Percentiles rank a stretch among this genome's conserved stretches.
Conservation (phyloP, 1,140 invertebrate species). For the Diplogasteroides magnus region DNA sequence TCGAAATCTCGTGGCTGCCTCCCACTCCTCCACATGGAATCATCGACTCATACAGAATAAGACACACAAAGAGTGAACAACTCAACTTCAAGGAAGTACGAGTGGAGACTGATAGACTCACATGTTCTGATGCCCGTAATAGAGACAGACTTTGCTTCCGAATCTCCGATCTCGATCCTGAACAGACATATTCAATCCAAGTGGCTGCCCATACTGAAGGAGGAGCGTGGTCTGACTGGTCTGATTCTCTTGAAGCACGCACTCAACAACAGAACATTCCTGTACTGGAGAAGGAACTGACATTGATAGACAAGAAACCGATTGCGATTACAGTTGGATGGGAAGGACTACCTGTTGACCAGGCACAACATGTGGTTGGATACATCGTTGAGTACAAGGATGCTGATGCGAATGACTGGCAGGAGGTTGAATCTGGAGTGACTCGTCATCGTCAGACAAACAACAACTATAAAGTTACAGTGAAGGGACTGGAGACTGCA, state of each 20-base stretch:
- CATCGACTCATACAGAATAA: conserved; percentile 47
- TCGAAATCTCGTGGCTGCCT: conserved; percentile 53
- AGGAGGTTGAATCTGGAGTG: conserved; percentile 47
- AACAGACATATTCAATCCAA: conserved; percentile 53
- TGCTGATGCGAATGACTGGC: conserved; percentile 43
- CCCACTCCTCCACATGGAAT: conserved; percentile 51
- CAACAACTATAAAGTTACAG: conserved; percentile 41
- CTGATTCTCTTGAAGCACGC: conserved; percentile 38
- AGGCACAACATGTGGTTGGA: conserved; percentile 51
- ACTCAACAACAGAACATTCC: conserved; percentile 52
- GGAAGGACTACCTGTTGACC: conserved; percentile 43
- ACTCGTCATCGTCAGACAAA: conserved; percentile 39
- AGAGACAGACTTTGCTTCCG: conserved; percentile 50
- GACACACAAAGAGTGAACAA: conserved; percentile 45
- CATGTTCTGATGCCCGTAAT: conserved; percentile 45
- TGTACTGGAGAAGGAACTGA: conserved; percentile 49
- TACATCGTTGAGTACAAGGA: conserved; percentile 55
- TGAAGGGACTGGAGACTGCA: conserved; percentile 40
- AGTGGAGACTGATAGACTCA: conserved; percentile 45
- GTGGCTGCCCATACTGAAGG: conserved; percentile 52
- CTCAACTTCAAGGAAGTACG: conserved; percentile 50
- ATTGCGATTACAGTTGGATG: conserved; percentile 53
- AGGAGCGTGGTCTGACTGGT: conserved; percentile 54
- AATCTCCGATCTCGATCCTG: conserved; percentile 49
- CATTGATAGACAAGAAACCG: conserved; percentile 47